Evolutionary conservation across 1,140 invertebrate species (phyloP).

Genomic region (Sarcophaga peregrina): DNA sequence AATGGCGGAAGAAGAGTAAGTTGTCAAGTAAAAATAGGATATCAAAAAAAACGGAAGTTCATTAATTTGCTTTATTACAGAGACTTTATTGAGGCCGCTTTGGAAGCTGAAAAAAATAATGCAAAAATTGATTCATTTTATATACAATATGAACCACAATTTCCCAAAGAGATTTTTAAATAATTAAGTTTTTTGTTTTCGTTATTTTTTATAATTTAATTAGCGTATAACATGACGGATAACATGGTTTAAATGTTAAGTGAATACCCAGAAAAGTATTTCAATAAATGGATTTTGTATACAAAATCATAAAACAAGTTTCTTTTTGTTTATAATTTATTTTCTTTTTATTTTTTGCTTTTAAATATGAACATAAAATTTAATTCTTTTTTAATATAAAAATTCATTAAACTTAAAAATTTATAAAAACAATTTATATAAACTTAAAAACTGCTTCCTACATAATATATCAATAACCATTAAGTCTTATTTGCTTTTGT

Average conservation of each 20-base stretch:
- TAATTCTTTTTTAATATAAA: slow-evolving; percentile 19
- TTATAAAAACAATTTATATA: slow-evolving; percentile 37
- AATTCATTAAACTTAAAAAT: slow-evolving; percentile 43
- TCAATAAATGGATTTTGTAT: neutral
- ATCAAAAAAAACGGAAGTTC: neutral
- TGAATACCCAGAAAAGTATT: slow-evolving; percentile 30
- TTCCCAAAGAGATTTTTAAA: slow-evolving; percentile 56
- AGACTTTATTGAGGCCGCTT: slow-evolving; percentile 51
- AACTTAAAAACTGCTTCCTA: slow-evolving; percentile 33
- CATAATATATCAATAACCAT: neutral
- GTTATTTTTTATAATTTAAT: neutral
- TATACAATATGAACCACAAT: slow-evolving; percentile 62
- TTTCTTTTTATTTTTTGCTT: slow-evolving; percentile 19
- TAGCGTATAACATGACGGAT: neutral
- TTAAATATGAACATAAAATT: slow-evolving; percentile 21
- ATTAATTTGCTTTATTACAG: slow-evolving; percentile 13
- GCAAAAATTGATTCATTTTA: slow-evolving; percentile 47
- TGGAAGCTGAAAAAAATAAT: slow-evolving; percentile 59
- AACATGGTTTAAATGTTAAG: neutral
- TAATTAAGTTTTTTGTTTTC: slow-evolving; percentile 26
- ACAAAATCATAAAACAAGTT: slow-evolving; percentile 30
- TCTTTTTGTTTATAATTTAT: slow-evolving; percentile 20
- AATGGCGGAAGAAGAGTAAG: slow-evolving; percentile 58
- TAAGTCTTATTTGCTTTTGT: no score
- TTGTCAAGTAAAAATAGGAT: slow-evolving; percentile 16